phyloP scores from a whole-genome alignment of 2,797 vertebrate species.

The Microchirus variegatus region DNA sequence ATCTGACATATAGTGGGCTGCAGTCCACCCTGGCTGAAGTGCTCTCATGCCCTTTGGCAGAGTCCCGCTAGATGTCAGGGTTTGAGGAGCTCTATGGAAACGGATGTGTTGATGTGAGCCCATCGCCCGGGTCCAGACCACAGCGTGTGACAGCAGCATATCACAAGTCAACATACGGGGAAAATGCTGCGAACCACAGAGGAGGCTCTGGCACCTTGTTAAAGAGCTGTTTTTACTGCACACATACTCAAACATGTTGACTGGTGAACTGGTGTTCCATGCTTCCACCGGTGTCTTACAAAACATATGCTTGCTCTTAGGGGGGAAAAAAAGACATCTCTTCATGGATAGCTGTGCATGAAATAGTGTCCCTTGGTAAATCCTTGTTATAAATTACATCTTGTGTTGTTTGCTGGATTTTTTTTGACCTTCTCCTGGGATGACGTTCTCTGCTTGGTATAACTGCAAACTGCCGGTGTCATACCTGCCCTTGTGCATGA shows the following conservation, averaged over 20 bases:
- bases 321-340: slow-evolving; percentile 58
- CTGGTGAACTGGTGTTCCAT: slow-evolving; percentile 42
- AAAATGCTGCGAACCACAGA: slow-evolving; percentile 13
- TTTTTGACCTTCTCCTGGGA: slow-evolving; percentile 57
- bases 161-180: slow-evolving; percentile 45
- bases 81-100: slow-evolving; percentile 36
- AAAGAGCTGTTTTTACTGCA: slow-evolving; percentile 34
- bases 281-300: slow-evolving; percentile 54
- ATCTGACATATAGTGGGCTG: slow-evolving; percentile 30
- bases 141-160: slow-evolving; percentile 31
- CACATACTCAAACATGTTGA: slow-evolving; percentile 29
- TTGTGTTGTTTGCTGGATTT: slow-evolving; percentile 39
- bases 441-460: slow-evolving; percentile 53
- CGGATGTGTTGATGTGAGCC: slow-evolving; percentile 13
- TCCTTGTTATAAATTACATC: slow-evolving; percentile 64
- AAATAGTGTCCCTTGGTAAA: slow-evolving; percentile 70
- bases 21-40: slow-evolving; percentile 6
- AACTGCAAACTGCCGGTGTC: slow-evolving; percentile 39
- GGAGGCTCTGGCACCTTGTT: slow-evolving; percentile 36
- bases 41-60: slow-evolving; percentile 27
- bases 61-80: slow-evolving; percentile 22
- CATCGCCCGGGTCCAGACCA: slow-evolving; percentile 17
- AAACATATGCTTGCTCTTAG: slow-evolving; percentile 67
- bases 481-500: slow-evolving; percentile 36
- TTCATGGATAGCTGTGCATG: slow-evolving; percentile 72